Evolutionary conservation across 2,113 vertebrate genomes (phyloP), one percentile per base, ranked within the genome.

Genomic region (Oenanthe oenanthe): DNA sequence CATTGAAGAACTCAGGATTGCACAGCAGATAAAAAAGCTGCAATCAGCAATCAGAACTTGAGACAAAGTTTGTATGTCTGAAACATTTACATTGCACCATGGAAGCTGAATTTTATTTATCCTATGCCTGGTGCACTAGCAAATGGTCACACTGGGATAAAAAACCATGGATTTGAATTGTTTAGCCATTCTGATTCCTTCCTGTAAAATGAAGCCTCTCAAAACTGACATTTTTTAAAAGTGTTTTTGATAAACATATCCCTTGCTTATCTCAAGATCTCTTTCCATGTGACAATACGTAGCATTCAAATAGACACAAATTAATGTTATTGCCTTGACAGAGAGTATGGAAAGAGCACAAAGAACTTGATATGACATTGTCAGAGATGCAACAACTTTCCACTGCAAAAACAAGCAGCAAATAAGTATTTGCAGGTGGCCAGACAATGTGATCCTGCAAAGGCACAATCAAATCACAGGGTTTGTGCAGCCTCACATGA

Each of bases 291-390:
- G 77, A 92, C 81, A 92, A 76, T 2, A 11, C 82, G 11, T 15
- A 54, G 77, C 85, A 96, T 85, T 83, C 60, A 76, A 62, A 93
- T 7, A 24, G 89, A 96, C 81, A 88, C 24, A 66, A 89, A 94
- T 89, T 79, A 70, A 85, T 12, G 87, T 47, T 58, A 66, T 56
- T 88, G 77, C 56, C 84, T 29, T 93, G 92, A 94, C 71, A 91
- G 57, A 31, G 66, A 54, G 26, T 40, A 53, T 28, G 48, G 89
- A 75, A 80, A 60, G 50, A 85, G 66, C 94, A 96, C 10, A 20
- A 21, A 80, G 79, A 81, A 91, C 68, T 71, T 28, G 58, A 79
- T 16, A 51, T 1, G 51, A 93, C 81, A 47, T 1, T 68, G 70
- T 10, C 81, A 76, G 58, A 8, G 62, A 82, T 70, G 34, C 50